These are phyloP conservation scores for Arenaria interpres DNA, from an alignment of 2,113 vertebrate genomes.

Conservation along the genomic window DNA sequence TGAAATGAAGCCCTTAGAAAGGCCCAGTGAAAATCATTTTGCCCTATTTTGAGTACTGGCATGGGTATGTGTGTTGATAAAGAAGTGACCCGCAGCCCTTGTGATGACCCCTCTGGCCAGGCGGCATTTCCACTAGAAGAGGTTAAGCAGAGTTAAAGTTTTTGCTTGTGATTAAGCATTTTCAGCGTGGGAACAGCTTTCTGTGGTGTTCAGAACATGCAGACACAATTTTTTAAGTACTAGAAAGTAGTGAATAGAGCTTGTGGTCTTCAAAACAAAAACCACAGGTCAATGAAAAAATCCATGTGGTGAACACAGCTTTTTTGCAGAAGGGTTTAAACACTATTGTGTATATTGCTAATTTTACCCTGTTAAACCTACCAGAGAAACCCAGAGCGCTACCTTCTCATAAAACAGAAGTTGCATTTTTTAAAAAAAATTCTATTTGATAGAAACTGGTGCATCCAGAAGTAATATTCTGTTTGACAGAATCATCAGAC, in stretches of 20 bases:
- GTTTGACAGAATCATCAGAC: neutral
- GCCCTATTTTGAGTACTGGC: neutral
- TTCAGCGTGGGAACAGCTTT: neutral
- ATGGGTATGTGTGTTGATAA: rapidly evolving
- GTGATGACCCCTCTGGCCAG: no score
- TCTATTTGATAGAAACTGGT: neutral
- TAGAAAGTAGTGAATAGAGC: neutral
- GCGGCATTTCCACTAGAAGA: neutral
- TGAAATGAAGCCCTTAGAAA: neutral
- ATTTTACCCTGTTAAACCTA: neutral
- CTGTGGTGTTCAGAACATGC: neutral
- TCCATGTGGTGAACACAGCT: neutral
- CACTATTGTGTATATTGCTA: rapidly evolving
- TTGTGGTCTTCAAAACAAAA: neutral
- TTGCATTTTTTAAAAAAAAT: neutral
- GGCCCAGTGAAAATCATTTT: neutral
- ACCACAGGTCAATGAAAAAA: neutral
- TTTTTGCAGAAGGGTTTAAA: neutral
- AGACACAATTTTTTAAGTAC: neutral
- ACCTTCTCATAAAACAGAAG: neutral
- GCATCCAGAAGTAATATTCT: neutral
- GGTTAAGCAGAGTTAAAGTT: neutral
- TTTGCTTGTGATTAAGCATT: neutral
- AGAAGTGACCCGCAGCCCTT: neutral
- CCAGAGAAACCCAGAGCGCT: neutral